Evolutionary conservation across 1,140 invertebrate genomes (phyloP).

Genomic region (Drosophila grimshawi): DNA sequence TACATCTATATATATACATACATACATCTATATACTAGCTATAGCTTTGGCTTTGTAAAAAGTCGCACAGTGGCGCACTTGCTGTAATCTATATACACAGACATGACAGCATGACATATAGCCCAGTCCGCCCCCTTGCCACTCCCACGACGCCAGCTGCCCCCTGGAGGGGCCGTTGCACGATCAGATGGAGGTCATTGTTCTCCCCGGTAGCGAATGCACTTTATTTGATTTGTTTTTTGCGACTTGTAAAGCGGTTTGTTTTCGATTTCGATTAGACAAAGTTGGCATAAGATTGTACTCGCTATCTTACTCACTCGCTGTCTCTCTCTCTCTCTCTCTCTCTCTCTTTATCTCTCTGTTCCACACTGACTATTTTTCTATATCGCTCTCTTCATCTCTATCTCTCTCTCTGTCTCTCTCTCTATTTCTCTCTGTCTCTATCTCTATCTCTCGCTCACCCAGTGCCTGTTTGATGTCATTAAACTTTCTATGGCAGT

Average conservation of each 20-base stretch:
- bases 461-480: constrained; percentile 42
- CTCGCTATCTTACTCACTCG: constrained; percentile 1
- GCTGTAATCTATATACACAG: constrained; percentile 31
- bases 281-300: constrained; percentile 36
- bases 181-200: constrained; percentile 61
- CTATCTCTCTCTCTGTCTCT: background rate
- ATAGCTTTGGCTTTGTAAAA: constrained; percentile 9
- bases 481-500: constrained; percentile 66
- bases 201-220: constrained; percentile 7
- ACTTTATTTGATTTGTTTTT: constrained; percentile 27
- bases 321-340: constrained; percentile 1
- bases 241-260: constrained; percentile 41
- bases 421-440: constrained; percentile 2
- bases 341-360: background rate
- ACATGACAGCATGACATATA: constrained; percentile 15
- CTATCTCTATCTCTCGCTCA: background rate
- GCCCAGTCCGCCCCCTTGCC: background rate
- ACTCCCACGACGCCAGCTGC: background rate
- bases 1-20: background rate
- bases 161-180: constrained; percentile 27
- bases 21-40: background rate
- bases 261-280: constrained; percentile 59
- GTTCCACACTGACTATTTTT: background rate
- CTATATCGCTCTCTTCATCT: background rate
- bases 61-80: constrained; percentile 7